These are phyloP conservation scores for Drosophila anomelani DNA, from an alignment of 2,888 invertebrate species.

Conservation along the genomic window DNA sequence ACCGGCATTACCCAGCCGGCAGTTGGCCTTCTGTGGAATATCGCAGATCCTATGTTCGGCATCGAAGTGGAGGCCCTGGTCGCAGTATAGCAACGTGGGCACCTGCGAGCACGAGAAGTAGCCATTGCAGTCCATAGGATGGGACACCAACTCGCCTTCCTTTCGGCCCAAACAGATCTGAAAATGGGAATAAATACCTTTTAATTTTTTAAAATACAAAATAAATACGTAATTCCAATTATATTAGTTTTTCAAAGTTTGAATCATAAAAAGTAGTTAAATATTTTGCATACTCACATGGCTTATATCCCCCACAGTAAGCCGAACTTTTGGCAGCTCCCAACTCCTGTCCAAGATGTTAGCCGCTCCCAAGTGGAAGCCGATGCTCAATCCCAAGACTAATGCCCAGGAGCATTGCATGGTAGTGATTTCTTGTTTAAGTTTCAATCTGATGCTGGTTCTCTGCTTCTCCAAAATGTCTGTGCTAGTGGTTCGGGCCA, in stretches of 20 bases:
- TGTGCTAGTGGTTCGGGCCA: constrained; percentile 22
- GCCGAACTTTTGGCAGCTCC: constrained; percentile 32
- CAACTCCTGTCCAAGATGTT: constrained; percentile 13
- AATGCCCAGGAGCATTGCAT: constrained; percentile 60
- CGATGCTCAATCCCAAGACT: constrained; percentile 27
- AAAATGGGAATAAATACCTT: not conserved
- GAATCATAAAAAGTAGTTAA: too few relatives aligned
- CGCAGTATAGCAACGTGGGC: constrained; percentile 68
- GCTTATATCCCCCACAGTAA: constrained; percentile 51
- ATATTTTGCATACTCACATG: constrained; percentile 55
- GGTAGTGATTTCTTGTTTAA: constrained; percentile 26
- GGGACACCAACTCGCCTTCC: constrained; percentile 65
- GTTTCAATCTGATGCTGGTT: constrained; percentile 1
- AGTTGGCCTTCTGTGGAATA: constrained; percentile 68
- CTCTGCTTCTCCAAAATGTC: constrained; percentile 1
- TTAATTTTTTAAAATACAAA: too few relatives aligned
- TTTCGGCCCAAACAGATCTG: constrained; percentile 67
- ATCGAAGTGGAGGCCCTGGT: constrained; percentile 74
- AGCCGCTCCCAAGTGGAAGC: constrained; percentile 18
- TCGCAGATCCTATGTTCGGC: constrained; percentile 67
- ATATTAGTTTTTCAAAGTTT: too few relatives aligned
- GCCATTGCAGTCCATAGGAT: constrained; percentile 77
- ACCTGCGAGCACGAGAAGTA: constrained; percentile 72
- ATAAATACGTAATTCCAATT: too few relatives aligned
- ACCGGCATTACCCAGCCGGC: constrained; percentile 16